Evolutionary conservation across 1,140 invertebrate genomes (phyloP).

Genomic region (Sarcophaga bullata): DNA sequence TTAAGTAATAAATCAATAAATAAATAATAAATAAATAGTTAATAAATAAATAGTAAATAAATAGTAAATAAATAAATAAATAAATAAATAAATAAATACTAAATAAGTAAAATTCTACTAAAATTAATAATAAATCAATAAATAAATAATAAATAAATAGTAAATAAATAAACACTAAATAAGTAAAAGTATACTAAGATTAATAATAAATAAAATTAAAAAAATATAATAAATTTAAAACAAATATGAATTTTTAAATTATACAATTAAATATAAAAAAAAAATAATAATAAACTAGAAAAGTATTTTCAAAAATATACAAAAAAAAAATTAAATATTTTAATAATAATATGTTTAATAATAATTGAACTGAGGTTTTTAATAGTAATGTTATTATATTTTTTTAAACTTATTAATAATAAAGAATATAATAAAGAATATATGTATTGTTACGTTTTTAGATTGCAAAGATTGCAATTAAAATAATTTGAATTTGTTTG

Average conservation of each 20-base stretch:
- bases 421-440: too few species aligned
- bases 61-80: slow-evolving; percentile 6
- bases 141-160: not conserved
- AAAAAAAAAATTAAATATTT: too few species aligned
- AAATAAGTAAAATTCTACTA: not conserved
- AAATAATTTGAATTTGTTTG: too few species aligned
- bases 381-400: too few species aligned
- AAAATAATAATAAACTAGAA: not conserved
- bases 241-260: slow-evolving; percentile 11
- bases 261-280: slow-evolving; percentile 33
- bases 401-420: too few species aligned
- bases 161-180: not conserved
- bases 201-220: not conserved
- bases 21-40: slow-evolving; percentile 1
- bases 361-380: too few species aligned
- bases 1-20: slow-evolving; percentile 2
- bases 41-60: not conserved
- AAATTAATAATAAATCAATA: not conserved
- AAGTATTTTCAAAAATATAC: not conserved
- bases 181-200: not conserved
- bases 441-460: too few species aligned
- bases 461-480: too few species aligned
- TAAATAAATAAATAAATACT: not conserved
- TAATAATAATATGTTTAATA: too few species aligned
- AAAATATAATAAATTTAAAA: not conserved